Conservation (phyloP, 2,113 vertebrate species). For the Otolemur garnettii region DNA sequence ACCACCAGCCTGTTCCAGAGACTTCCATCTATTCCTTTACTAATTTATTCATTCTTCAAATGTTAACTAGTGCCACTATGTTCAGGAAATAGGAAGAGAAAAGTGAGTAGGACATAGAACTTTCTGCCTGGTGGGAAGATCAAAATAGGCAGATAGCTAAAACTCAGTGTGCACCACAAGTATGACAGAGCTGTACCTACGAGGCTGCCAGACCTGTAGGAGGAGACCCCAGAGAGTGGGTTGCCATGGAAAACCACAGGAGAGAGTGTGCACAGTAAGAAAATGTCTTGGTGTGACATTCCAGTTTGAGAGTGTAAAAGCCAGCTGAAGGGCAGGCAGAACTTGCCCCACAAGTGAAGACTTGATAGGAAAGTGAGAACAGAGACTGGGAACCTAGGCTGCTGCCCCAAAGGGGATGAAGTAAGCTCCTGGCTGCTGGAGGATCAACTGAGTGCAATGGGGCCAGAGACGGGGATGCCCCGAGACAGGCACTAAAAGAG, state of each 20-base stretch:
- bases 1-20: background rate
- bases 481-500: background rate
- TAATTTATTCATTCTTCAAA: slow-evolving; percentile 41
- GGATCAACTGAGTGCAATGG: background rate
- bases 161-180: background rate
- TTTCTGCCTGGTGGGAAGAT: slow-evolving; percentile 27
- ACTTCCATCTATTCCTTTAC: slow-evolving; percentile 10
- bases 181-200: background rate
- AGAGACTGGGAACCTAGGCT: background rate
- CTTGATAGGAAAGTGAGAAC: background rate
- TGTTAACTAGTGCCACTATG: background rate
- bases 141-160: slow-evolving; percentile 36
- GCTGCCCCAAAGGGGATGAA: background rate
- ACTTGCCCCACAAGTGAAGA: background rate
- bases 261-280: background rate
- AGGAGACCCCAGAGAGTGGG: background rate
- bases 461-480: background rate
- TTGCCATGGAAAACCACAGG: background rate
- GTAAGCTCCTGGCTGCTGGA: background rate
- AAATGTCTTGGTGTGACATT: background rate
- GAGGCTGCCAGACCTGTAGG: background rate
- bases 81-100: background rate
- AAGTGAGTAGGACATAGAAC: background rate
- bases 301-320: background rate
- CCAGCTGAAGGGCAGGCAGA: background rate